Base-by-base conservation (phyloP, 2,113 vertebrate species). In the Apodemus speciosus region DNA sequence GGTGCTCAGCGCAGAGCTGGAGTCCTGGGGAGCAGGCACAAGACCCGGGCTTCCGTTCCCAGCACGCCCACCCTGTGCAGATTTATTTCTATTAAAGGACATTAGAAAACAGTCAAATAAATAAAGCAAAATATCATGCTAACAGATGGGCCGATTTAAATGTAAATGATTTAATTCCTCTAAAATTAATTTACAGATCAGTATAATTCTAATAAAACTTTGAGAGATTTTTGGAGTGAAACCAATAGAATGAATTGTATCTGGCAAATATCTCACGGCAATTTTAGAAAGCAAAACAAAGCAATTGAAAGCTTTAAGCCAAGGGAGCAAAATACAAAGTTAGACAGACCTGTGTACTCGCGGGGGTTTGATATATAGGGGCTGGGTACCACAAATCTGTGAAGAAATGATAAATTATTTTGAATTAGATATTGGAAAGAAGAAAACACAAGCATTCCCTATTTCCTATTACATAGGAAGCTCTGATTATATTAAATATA, bases 261-360 rank as follows among this genome's bases (percentile, higher is more conserved):
- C 84, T 85, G 46, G 77, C 77, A 40, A 84, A 11, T 87, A 83
- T 76, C 15, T 71, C 68, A 87, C 72, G n/a, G 4, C 23, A 92
- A 23, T 71, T 90, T 87, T 94, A 60, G 75, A 75, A 81, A 93
- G 73, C 30, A 92, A 85, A 62, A 40, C 73, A 86, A 81, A 75
- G 9, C 14, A 75, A 68, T 27, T 66, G 81, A 90, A 89, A 73
- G 49, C 69, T 91, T 68, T 83, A 90, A 75, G 35, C n/a, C 18
- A 79, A 88, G 20, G 49, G 43, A 30, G 4, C 51, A 71, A 73
- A 35, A 20, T 49, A 66, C 46, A 80, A 88, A 58, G 89, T 79
- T 30, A 88, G 77, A 77, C 6, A 85, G 62, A 79, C 3, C 38
- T 49, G 46, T 56, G 49, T 77, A 18, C 53, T 69, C 21, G 76